Base-by-base conservation (phyloP, 2,113 vertebrate genomes). In the Solenodon paradoxus region DNA sequence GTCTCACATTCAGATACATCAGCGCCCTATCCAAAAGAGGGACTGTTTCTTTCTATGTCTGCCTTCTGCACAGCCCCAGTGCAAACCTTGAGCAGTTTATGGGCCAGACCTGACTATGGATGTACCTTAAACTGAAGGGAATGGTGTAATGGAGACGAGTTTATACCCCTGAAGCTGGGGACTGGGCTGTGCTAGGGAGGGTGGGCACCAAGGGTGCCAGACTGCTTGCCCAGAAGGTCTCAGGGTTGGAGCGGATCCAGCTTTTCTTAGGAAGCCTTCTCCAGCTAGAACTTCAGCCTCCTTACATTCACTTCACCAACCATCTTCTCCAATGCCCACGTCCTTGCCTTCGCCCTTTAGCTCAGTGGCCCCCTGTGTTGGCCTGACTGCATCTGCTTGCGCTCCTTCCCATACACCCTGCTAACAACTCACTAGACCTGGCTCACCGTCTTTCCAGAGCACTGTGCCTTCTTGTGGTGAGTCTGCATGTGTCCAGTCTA, bases 401-500 rank as follows among this genome's bases (percentile, higher is more conserved):
- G 26, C 19, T 74, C 49, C 26, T 77, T 74, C 40, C 30, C 32
- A 53, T 10, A 0, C 0, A 17, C 17, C 61, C 61, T 15, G 1
- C 57, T n/a, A n/a, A n/a, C 61, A 7, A 47, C 26, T 45, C 69
- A 12, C 71, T 57, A 13, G 22, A 13, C 16, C 15, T 17, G 19
- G 9, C 3, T n/a, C 0, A 5, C 30, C 0, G 7, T 51, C 69
- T 12, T 1, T 20, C 35, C 10, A 12, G n/a, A 55, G 12, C 16
- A 7, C 10, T 5, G 17, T n/a, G 30, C 15, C 45, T 85, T 55
- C 49, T 45, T 42, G 53, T 42, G 38, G 74, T 24, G 16, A 22
- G 38, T 12, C 55, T 8, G 5, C 10, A 2, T 0, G 11, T 3
- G 11, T 22, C 82, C 74, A 32, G 78, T 66, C 40, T 30, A n/a